phyloP scores from a whole-genome alignment of 2,888 invertebrate species.

The Eudemis profundana region DNA sequence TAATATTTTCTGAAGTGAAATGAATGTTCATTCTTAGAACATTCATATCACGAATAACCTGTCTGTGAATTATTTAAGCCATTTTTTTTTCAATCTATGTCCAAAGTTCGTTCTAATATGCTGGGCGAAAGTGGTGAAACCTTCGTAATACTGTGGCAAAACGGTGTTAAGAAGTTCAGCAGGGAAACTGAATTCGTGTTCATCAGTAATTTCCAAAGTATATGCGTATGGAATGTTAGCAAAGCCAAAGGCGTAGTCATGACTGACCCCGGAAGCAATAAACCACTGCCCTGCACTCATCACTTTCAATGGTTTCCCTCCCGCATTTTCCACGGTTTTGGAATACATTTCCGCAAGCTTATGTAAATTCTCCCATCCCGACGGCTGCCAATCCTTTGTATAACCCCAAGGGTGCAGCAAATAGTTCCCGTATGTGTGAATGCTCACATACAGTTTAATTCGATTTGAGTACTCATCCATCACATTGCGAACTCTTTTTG shows the following conservation, averaged over 20 bases:
- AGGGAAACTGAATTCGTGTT: slow-evolving; percentile 16
- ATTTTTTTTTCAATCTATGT: too few relatives aligned
- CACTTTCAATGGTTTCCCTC: slow-evolving; percentile 11
- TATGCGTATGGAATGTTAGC: slow-evolving; percentile 19
- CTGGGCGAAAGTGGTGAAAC: slow-evolving; percentile 3
- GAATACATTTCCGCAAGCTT: slow-evolving; percentile 15
- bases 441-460: slow-evolving; percentile 14
- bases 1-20: too few relatives aligned
- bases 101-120: background rate
- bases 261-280: background rate
- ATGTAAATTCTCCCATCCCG: slow-evolving; percentile 8
- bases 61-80: too few relatives aligned
- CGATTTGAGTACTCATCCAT: slow-evolving; percentile 8
- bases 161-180: background rate
- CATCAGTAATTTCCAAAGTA: slow-evolving; percentile 24
- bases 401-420: slow-evolving; percentile 17
- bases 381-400: background rate
- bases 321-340: slow-evolving; percentile 4
- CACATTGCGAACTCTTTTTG: slow-evolving; percentile 4
- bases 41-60: too few relatives aligned
- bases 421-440: slow-evolving; percentile 23
- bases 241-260: slow-evolving; percentile 8
- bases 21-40: too few relatives aligned
- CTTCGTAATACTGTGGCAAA: slow-evolving; percentile 16
- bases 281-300: slow-evolving; percentile 22